Evolutionary conservation across 2,113 vertebrate genomes (phyloP), one percentile per base, ranked within the genome.

Genomic region (Syngnathoides biaculeatus): DNA sequence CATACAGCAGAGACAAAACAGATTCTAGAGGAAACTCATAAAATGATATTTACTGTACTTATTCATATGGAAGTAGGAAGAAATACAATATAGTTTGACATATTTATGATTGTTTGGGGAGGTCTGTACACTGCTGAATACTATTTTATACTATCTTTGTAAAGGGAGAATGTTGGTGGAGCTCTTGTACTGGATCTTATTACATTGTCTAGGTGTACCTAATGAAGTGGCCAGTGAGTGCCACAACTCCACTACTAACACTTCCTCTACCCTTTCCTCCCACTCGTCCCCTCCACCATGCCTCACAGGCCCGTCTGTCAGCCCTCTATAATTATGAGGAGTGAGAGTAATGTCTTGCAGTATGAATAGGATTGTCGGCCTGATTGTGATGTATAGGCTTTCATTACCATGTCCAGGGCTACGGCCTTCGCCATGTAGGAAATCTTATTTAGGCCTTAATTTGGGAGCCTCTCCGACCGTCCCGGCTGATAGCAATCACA

Each of bases 331-430:
- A 94, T 94, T 94, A 95, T 95, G 94, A 95, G 92, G 92, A 94
- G 94, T 94, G 94, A 95, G 92, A 91, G 92, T 93, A 94, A 94
- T 93, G 92, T 93, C 89, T 91, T 89, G 91, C 90, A 90, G 92
- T 95, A 95, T 95, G 95, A 96, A 96, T 94, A 94, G 94, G 93
- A 92, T 94, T 95, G 94, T 93, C 94, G 91, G 83, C 79, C 93
- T 98, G 96, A 98, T 98, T 95, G 96, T 98, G 96, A 98, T 97
- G 93, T 97, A 96, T 98, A 93, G 95, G 94, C 95, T 98, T 97
- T 98, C 96, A 98, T 97, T 98, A 97, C 94, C 92, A 93, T 94
- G 93, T 94, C 93, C 93, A 92, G 93, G 93, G 92, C 93, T 93
- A 92, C 94, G 92, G 92, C 93, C 92, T 93, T 91, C 94, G 94